Base-by-base conservation (phyloP, 2,113 vertebrate species). In the Garra rufa region DNA sequence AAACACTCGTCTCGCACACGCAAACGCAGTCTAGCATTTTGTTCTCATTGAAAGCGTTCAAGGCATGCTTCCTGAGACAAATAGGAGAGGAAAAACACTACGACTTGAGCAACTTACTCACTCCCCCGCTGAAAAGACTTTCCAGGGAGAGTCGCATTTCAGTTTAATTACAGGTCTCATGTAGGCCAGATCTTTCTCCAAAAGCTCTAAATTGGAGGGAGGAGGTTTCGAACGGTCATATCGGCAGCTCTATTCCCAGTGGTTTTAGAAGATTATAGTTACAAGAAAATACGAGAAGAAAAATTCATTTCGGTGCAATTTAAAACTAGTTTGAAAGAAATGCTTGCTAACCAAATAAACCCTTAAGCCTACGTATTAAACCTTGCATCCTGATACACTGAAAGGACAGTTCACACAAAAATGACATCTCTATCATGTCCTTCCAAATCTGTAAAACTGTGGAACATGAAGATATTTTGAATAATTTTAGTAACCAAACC, bases 101-200 rank as follows among this genome's bases (percentile, higher is more conserved):
- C 30, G 46, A 83, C 73, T 82, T 57, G 75, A 38, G 74, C 76
- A 74, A 63, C 71, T 73, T 30, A 78, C 82, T 87, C 80, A 48
- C 86, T 85, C 82, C 84, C 76, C 78, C 82, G 26, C 87, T 84
- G 52, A 85, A 80, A 87, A 85, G 87, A 84, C 61, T 89, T 89
- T 89, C 61, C 81, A 89, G 90, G 89, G 90, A 80, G 85, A 87
- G 85, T 89, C 84, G 41, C 83, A 86, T 90, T 91, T 93, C 87
- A 87, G 88, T 93, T 92, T 95, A 95, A 94, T 95, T 93, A 95
- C 92, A 94, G 91, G 89, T 91, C 88, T 92, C 81, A 84, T 84
- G 89, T 91, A 87, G 90, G 91, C 93, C 88, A 90, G 92, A 94
- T 94, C 92, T 91, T 83, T 89, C 87, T 93, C 91, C 92, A 91